phyloP scores from a whole-genome alignment of 2,113 vertebrate species.

The Capreolus pygargus region DNA sequence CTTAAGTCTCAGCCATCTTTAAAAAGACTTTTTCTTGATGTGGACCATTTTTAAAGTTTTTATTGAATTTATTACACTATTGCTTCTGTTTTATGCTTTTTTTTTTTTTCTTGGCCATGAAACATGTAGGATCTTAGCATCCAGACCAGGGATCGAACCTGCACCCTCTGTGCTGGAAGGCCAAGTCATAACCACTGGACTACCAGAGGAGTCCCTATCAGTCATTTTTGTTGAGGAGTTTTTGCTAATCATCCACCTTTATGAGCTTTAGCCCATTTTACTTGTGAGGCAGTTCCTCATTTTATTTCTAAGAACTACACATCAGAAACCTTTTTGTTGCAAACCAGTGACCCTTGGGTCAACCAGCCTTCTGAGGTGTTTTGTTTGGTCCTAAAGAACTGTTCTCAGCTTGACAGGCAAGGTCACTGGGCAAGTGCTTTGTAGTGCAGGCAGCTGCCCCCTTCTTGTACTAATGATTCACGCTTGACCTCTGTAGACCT shows the following conservation, averaged over 20 bases:
- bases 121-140: neutral
- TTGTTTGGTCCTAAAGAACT: neutral
- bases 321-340: neutral
- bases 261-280: neutral
- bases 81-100: neutral
- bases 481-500: neutral
- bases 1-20: neutral
- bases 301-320: neutral
- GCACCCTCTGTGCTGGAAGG: neutral
- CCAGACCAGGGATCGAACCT: neutral
- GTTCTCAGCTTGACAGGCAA: neutral
- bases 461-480: neutral
- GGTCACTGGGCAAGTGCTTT: neutral
- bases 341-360: neutral
- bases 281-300: neutral
- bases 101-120: neutral
- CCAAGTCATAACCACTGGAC: neutral
- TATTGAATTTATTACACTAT: neutral
- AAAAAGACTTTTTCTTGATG: neutral
- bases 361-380: neutral
- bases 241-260: neutral
- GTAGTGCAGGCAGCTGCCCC: no score
- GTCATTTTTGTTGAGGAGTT: neutral
- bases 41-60: neutral
- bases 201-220: neutral